Percentiles rank a stretch among this genome's conserved stretches.
Conservation (phyloP, 2,888 invertebrate genomes). For the Amblyjoppa proteus region DNA sequence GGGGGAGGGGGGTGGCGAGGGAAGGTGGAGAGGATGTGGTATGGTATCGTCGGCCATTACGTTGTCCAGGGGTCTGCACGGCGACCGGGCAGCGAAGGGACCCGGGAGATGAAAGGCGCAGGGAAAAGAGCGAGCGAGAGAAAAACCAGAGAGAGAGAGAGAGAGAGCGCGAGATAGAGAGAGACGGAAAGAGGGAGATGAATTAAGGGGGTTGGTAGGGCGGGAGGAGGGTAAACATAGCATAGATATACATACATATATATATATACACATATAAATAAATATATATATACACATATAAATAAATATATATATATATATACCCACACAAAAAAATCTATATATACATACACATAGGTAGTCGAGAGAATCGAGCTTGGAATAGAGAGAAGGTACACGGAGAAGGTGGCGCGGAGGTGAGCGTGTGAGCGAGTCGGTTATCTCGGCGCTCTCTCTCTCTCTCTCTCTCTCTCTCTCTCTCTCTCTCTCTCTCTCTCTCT, state of each 20-base stretch:
- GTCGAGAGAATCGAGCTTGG: slow-evolving; percentile 21
- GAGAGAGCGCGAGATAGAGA: slow-evolving; percentile 39
- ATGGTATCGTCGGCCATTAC: slow-evolving; percentile 62
- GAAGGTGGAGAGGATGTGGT: slow-evolving; percentile 52
- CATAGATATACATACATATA: slow-evolving; percentile 11
- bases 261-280: not conserved
- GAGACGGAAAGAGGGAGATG: slow-evolving; percentile 40
- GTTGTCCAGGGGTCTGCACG: slow-evolving; percentile 63
- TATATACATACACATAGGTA: not conserved
- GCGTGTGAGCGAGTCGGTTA: slow-evolving; percentile 60
- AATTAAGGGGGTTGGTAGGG: slow-evolving; percentile 63
- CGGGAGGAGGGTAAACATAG: slow-evolving; percentile 67
- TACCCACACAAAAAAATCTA: slow-evolving; percentile 16
- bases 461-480: not conserved
- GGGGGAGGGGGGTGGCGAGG: slow-evolving; percentile 31
- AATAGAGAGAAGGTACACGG: slow-evolving; percentile 55
- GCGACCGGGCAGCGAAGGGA: slow-evolving; percentile 48
- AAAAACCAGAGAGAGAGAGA: slow-evolving; percentile 7
- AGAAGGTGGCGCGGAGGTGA: slow-evolving; percentile 59
- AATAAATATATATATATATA: not conserved
- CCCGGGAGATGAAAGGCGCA: slow-evolving; percentile 46
- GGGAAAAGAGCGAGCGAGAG: slow-evolving; percentile 34
- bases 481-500: too few species aligned
- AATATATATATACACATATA: not conserved
- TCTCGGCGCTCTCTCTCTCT: not conserved